Evolutionary conservation across 2,797 vertebrate species (phyloP).

Genomic region (Tragopan temminckii): DNA sequence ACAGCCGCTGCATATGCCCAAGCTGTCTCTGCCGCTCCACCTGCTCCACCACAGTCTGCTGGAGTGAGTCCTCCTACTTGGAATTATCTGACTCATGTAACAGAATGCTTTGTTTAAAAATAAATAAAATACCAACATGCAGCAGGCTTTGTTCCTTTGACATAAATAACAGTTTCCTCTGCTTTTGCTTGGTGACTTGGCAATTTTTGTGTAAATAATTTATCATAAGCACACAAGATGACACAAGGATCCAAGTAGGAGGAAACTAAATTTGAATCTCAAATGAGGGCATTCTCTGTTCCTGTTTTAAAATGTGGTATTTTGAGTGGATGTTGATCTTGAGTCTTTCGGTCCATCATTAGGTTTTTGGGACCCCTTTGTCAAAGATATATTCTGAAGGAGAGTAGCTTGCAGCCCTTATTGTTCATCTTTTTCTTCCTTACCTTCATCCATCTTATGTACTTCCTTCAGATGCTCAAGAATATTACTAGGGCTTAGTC

Average conservation of each 20-base stretch:
- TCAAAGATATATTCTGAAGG: background rate
- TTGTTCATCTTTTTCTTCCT: background rate
- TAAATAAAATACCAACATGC: background rate
- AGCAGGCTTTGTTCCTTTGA: slow-evolving; percentile 18
- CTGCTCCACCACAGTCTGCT: slow-evolving; percentile 13
- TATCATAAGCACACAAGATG: background rate
- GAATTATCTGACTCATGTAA: slow-evolving; percentile 31
- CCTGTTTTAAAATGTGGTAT: slow-evolving; percentile 1
- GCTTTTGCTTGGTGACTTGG: background rate
- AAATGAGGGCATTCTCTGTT: slow-evolving; percentile 1
- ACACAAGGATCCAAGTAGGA: background rate
- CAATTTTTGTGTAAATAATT: slow-evolving; percentile 43
- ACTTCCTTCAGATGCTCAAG: background rate
- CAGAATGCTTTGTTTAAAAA: background rate
- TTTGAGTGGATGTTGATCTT: slow-evolving; percentile 27
- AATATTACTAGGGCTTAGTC: background rate
- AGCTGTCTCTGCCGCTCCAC: slow-evolving; percentile 2
- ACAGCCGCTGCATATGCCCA: background rate
- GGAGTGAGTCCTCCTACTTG: slow-evolving; percentile 36
- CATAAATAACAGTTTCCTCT: background rate
- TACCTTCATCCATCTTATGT: background rate
- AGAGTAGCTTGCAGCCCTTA: background rate
- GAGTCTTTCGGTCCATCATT: background rate
- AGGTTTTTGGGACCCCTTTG: background rate
- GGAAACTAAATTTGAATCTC: slow-evolving; percentile 44